phyloP scores from a whole-genome alignment of 1,140 invertebrate genomes.

The Cydia splendana region DNA sequence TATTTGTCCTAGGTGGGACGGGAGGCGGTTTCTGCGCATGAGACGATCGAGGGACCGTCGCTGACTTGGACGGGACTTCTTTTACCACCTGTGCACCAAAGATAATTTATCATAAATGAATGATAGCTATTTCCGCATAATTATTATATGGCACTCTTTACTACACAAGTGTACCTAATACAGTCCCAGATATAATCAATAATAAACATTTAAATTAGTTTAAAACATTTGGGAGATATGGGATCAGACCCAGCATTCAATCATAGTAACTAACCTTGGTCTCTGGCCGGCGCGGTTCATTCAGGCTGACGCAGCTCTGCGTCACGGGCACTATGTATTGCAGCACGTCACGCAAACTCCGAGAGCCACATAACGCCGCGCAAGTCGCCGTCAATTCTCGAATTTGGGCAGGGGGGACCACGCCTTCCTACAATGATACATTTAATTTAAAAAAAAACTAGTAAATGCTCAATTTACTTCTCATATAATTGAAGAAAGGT shows the following conservation, averaged over 20 bases:
- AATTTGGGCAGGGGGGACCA: slow-evolving; percentile 52
- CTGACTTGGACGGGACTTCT: slow-evolving; percentile 62
- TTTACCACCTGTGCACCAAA: slow-evolving; percentile 44
- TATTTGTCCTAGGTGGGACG: slow-evolving; percentile 58
- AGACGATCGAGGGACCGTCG: slow-evolving; percentile 63
- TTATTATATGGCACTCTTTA: no score
- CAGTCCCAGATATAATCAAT: no score
- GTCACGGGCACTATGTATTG: slow-evolving; percentile 70
- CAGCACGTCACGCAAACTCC: slow-evolving; percentile 65
- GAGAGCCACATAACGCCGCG: slow-evolving; percentile 63
- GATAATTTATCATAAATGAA: background rate
- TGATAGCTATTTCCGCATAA: no score
- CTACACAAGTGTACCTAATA: no score
- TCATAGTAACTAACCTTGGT: slow-evolving; percentile 44
- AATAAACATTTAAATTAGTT: background rate
- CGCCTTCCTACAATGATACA: slow-evolving; percentile 52
- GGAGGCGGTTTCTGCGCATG: slow-evolving; percentile 62
- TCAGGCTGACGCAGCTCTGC: slow-evolving; percentile 45
- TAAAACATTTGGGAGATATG: no score
- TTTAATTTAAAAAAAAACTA: no score
- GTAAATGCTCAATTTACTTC: no score
- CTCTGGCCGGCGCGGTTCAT: slow-evolving; percentile 50
- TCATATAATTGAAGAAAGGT: no score
- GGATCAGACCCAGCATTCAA: no score
- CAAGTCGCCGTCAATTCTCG: slow-evolving; percentile 64